These are phyloP conservation scores for Ariopsis seemanni DNA, from an alignment of 2,113 vertebrate genomes.

Conservation along the genomic window DNA sequence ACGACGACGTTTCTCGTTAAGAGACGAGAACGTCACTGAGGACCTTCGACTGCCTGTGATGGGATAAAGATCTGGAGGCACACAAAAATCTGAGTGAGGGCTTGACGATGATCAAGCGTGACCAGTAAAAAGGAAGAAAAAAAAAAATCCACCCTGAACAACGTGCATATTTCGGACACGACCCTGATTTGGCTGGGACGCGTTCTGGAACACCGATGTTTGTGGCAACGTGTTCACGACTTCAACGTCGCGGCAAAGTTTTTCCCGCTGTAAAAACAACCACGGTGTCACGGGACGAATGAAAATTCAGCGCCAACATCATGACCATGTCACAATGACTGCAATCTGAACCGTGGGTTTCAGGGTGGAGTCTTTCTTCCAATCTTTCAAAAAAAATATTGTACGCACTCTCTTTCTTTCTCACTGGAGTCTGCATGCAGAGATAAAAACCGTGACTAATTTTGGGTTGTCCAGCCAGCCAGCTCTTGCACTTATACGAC, in stretches of 20 bases:
- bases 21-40: background rate
- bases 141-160: background rate
- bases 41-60: background rate
- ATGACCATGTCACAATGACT: background rate
- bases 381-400: background rate
- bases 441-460: background rate
- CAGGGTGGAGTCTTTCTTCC: background rate
- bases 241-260: background rate
- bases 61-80: background rate
- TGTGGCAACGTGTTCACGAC: too few relatives aligned
- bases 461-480: background rate
- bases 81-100: background rate
- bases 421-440: background rate
- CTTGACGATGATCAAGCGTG: background rate
- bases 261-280: too few relatives aligned
- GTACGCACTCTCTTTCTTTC: too few relatives aligned
- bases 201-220: background rate
- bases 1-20: background rate
- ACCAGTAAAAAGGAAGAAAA: background rate
- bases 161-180: background rate
- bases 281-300: background rate
- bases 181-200: background rate
- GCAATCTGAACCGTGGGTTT: background rate
- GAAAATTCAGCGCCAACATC: background rate
- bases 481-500: background rate